A percentile compares a stretch with the other conserved stretches of the same genome.
Conservation (phyloP, 2,113 vertebrate species). For the Mesembrinibis cayennensis region DNA sequence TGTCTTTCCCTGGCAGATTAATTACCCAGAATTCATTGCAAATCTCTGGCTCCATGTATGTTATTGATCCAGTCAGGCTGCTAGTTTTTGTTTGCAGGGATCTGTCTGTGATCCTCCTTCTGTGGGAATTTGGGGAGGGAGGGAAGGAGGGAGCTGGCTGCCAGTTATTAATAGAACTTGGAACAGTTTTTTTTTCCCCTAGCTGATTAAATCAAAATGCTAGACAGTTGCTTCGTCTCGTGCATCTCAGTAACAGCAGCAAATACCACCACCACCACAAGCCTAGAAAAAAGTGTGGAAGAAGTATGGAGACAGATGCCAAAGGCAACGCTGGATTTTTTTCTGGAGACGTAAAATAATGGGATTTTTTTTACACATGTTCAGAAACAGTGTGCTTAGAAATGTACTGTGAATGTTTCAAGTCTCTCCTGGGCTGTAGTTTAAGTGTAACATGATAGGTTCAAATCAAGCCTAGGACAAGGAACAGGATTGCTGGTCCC, state of each 20-base stretch:
- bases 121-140: background rate
- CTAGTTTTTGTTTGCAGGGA: slow-evolving; percentile 16
- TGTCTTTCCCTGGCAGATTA: slow-evolving; percentile 39
- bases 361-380: background rate
- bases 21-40: slow-evolving; percentile 48
- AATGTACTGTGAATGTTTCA: background rate
- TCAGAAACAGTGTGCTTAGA: background rate
- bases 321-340: background rate
- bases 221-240: slow-evolving; percentile 36
- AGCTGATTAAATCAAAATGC: slow-evolving; percentile 57
- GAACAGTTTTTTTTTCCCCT: background rate
- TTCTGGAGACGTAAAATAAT: background rate
- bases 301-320: background rate
- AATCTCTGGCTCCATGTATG: slow-evolving; percentile 48
- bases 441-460: background rate
- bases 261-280: background rate
- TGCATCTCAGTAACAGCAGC: slow-evolving; percentile 15
- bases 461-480: background rate
- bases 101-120: slow-evolving; percentile 38
- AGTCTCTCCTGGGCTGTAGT: background rate
- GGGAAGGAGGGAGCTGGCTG: background rate
- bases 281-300: background rate
- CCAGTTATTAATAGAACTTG: slow-evolving; percentile 46
- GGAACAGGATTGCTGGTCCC: background rate
- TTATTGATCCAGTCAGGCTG: slow-evolving; percentile 65